Percentiles rank a stretch among this genome's conserved stretches.
Evolutionary conservation across 2,888 invertebrate genomes (phyloP).

Genomic region (Aphodius sticticus): DNA sequence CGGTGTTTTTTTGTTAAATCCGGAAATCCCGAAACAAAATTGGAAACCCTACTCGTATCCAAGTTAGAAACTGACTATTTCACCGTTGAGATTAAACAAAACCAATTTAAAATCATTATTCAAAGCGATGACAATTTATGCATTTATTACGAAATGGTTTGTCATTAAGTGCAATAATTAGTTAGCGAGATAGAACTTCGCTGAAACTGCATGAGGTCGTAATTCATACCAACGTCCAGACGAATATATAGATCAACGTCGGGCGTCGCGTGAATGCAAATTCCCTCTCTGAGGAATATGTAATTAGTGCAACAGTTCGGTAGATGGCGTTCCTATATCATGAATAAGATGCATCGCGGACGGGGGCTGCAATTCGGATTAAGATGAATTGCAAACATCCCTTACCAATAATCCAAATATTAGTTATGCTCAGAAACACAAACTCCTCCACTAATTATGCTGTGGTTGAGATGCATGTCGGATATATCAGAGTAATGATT

Average conservation of each 20-base stretch:
- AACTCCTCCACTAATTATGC: not conserved
- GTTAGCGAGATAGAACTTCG: not conserved
- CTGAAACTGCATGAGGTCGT: not conserved
- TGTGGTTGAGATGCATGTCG: too few species aligned
- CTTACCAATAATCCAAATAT: not conserved
- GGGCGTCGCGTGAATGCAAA: slow-evolving; percentile 15
- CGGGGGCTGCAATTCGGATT: not conserved
- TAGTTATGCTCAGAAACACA: not conserved
- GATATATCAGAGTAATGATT: too few species aligned
- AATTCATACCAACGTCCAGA: not conserved
- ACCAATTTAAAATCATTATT: too few species aligned
- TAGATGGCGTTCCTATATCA: too few species aligned
- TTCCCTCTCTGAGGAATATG: slow-evolving; percentile 19
- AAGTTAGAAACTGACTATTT: too few species aligned
- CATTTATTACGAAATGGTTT: not conserved
- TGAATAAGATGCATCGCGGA: not conserved
- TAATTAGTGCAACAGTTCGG: slow-evolving; percentile 9
- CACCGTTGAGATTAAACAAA: too few species aligned
- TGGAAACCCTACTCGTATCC: too few species aligned
- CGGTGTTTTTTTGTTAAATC: too few species aligned
- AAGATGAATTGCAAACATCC: not conserved
- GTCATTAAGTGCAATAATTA: not conserved
- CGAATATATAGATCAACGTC: not conserved
- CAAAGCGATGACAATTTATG: not conserved
- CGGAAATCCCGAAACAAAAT: too few species aligned